Evolutionary conservation across 2,888 invertebrate species (phyloP).

Genomic region (Zhengitettix transpicula): DNA sequence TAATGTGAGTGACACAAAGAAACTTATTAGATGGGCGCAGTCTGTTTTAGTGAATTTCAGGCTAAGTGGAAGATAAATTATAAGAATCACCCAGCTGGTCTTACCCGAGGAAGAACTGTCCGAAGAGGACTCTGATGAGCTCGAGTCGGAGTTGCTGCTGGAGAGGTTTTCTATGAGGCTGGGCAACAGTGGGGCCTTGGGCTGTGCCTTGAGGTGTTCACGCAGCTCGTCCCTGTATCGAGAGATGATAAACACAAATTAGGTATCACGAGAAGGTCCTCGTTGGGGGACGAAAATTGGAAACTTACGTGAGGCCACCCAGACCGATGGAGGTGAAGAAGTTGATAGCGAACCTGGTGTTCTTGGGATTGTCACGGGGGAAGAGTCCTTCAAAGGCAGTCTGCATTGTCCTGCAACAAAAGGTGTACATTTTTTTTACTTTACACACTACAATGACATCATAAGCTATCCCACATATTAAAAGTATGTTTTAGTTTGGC

Average conservation of each 20-base stretch:
- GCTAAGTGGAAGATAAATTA: background rate
- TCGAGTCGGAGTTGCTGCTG: constrained; percentile 15
- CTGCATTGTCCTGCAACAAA: constrained; percentile 55
- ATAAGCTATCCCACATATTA: too few species aligned
- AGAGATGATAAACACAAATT: constrained; percentile 1
- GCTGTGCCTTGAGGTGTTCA: constrained; percentile 69
- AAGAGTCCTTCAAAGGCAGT: constrained; percentile 81
- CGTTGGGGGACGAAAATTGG: background rate
- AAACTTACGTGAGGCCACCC: constrained; percentile 71
- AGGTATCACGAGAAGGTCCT: background rate
- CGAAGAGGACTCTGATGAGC: constrained; percentile 19
- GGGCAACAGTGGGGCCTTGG: constrained; percentile 32
- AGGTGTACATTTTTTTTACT: too few species aligned
- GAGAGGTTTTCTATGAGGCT: constrained; percentile 14
- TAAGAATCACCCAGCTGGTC: too few species aligned
- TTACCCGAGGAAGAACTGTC: constrained; percentile 17
- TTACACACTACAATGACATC: too few species aligned
- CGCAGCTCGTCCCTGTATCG: constrained; percentile 55
- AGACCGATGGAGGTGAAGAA: constrained; percentile 95
- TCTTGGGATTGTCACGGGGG: constrained; percentile 88
- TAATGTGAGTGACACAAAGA: too few species aligned
- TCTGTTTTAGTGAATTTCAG: background rate
- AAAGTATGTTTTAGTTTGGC: too few species aligned
- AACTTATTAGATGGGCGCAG: background rate
- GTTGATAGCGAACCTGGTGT: constrained; percentile 93